phyloP scores from a whole-genome alignment of 1,140 invertebrate genomes.

The Drosophila persimilis region DNA sequence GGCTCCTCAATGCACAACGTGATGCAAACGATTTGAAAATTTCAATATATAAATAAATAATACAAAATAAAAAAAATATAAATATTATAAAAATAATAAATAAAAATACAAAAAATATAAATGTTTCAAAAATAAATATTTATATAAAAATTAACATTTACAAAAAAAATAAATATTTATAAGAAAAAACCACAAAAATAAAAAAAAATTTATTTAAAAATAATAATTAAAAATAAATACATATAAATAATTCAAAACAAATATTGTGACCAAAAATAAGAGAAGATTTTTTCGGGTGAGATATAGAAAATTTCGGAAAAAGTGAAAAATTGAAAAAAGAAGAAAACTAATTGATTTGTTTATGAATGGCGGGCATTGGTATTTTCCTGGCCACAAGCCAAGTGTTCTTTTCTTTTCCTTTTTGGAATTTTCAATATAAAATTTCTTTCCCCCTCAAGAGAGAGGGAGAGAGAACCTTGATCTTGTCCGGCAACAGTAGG shows the following conservation, averaged over 20 bases:
- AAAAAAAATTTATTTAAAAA: conserved; percentile 22
- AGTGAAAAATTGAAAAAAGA: conserved; percentile 18
- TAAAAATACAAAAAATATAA: conserved; percentile 4
- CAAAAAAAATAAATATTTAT: too few species aligned
- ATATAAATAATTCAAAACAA: conserved; percentile 27
- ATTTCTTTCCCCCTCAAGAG: conserved; percentile 6
- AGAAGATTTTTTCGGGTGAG: conserved; percentile 25
- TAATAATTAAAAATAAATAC: conserved; percentile 7
- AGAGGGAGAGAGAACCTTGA: conserved; percentile 54
- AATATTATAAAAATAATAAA: neutral
- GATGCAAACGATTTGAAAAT: neutral
- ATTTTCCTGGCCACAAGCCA: conserved; percentile 67
- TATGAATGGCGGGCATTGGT: conserved; percentile 35
- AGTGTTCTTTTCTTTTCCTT: conserved; percentile 15
- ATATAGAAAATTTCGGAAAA: neutral
- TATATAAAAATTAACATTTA: conserved; percentile 16
- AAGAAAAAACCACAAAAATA: too few species aligned
- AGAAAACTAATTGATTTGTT: conserved; percentile 38
- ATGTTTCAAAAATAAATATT: neutral
- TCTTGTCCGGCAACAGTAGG: conserved; percentile 51
- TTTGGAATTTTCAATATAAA: conserved; percentile 33
- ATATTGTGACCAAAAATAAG: conserved; percentile 20
- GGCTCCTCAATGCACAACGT: conserved; percentile 37
- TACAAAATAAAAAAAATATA: too few species aligned
- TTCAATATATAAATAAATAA: conserved; percentile 21